Conservation (phyloP, 2,797 vertebrate genomes). For the Spheniscus humboldti region DNA sequence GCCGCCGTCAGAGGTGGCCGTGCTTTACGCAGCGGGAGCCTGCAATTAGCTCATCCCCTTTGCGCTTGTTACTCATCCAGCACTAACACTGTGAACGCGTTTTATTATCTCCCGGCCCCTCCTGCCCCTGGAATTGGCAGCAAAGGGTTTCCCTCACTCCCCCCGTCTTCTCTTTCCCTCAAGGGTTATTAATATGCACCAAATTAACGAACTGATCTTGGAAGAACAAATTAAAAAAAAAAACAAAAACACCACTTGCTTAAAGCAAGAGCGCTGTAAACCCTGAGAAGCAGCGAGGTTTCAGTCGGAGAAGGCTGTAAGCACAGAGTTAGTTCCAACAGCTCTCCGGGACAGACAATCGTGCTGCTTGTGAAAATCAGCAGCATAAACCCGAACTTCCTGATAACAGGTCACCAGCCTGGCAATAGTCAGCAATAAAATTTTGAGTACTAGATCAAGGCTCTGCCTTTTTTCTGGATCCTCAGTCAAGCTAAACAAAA, state of each 20-base stretch:
- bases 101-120: no score
- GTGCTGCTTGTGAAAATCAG: fast-evolving
- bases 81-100: fast-evolving
- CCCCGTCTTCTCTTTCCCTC: neutral
- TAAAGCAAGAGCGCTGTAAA: neutral
- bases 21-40: no score
- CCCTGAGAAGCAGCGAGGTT: fast-evolving
- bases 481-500: neutral
- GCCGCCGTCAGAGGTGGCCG: no score
- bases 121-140: neutral
- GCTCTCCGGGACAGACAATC: fast-evolving
- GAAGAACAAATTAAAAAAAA: neutral
- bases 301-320: fast-evolving
- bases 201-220: neutral
- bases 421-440: neutral
- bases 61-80: fast-evolving
- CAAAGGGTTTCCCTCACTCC: neutral
- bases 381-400: neutral
- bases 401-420: neutral
- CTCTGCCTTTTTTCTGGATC: neutral
- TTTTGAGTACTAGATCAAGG: neutral
- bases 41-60: fast-evolving
- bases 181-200: neutral
- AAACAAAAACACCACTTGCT: neutral
- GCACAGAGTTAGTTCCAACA: fast-evolving